A percentile compares a stretch with the other conserved stretches of the same genome.
phyloP scores from a whole-genome alignment of 2,797 vertebrate genomes.

The Coregonus sp. region DNA sequence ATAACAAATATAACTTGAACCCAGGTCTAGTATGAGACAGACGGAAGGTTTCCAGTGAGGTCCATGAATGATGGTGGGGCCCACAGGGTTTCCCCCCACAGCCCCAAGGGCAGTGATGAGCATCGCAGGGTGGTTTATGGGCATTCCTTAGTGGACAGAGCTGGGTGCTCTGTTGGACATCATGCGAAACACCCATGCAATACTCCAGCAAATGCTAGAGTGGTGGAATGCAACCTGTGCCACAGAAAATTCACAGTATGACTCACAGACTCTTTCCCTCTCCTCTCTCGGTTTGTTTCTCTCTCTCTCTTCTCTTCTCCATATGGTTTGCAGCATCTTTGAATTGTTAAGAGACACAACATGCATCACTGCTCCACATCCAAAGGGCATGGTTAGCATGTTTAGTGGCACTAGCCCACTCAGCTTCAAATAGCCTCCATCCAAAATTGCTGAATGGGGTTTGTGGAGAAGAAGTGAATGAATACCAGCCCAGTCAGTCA shows the following conservation, averaged over 20 bases:
- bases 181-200: conserved; percentile 12
- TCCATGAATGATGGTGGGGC: conserved; percentile 31
- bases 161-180: conserved; percentile 37
- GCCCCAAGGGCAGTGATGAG: conserved; percentile 41
- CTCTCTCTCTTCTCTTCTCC: conserved; percentile 25
- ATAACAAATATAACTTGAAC: not conserved
- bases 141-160: conserved; percentile 53
- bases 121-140: conserved; percentile 50
- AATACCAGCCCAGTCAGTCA: conserved; percentile 62
- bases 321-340: conserved; percentile 71
- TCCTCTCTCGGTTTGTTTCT: conserved; percentile 19
- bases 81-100: conserved; percentile 59
- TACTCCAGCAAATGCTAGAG: conserved; percentile 22
- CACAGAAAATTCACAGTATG: conserved; percentile 22
- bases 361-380: conserved; percentile 71
- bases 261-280: conserved; percentile 40
- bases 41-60: conserved; percentile 40
- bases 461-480: conserved; percentile 48
- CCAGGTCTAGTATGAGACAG: not conserved
- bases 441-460: conserved; percentile 47
- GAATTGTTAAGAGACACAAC: conserved; percentile 65
- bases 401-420: conserved; percentile 51
- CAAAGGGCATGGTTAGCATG: conserved; percentile 43
- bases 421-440: conserved; percentile 68
- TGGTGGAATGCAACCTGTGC: conserved; percentile 39